Percentiles rank a stretch among this genome's conserved stretches.
Conservation (phyloP, 92 coral and sea anemone species). For the Epizoanthus stellaris region DNA sequence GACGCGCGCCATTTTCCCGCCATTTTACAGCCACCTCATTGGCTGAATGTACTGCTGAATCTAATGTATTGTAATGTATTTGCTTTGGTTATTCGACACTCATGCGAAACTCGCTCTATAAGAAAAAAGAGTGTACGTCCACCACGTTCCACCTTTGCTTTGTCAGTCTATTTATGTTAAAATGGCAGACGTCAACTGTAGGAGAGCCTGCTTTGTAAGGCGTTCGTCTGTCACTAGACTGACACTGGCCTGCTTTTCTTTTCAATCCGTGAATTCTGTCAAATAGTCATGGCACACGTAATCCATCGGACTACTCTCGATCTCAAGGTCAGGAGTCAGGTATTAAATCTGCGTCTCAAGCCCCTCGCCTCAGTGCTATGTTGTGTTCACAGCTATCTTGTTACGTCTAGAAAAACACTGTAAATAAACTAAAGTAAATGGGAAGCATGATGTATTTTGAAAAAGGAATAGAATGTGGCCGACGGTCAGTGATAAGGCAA, state of each 20-base stretch:
- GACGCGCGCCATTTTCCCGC: no score
- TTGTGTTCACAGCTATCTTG: constrained; percentile 17
- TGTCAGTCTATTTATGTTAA: no score
- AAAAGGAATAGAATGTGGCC: neutral
- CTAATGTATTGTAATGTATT: no score
- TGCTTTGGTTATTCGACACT: no score
- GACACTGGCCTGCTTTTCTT: neutral
- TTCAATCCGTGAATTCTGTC: constrained; percentile 8
- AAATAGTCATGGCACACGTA: neutral
- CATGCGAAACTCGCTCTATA: no score
- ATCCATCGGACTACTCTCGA: neutral
- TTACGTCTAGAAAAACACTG: constrained; percentile 23
- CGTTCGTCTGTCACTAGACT: neutral
- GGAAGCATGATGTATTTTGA: neutral
- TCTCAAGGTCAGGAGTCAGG: neutral
- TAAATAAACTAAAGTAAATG: neutral
- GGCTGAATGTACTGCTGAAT: no score
- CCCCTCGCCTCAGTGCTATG: constrained; percentile 6
- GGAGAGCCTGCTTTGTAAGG: neutral
- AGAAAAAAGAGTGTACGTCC: no score
- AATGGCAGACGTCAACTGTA: no score
- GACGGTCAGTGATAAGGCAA: constrained; percentile 1
- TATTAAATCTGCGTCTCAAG: constrained; percentile 25
- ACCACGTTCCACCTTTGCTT: no score
- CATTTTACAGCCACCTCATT: no score